Conservation (phyloP, 1,140 invertebrate species). For the Pteromalus puparum region DNA sequence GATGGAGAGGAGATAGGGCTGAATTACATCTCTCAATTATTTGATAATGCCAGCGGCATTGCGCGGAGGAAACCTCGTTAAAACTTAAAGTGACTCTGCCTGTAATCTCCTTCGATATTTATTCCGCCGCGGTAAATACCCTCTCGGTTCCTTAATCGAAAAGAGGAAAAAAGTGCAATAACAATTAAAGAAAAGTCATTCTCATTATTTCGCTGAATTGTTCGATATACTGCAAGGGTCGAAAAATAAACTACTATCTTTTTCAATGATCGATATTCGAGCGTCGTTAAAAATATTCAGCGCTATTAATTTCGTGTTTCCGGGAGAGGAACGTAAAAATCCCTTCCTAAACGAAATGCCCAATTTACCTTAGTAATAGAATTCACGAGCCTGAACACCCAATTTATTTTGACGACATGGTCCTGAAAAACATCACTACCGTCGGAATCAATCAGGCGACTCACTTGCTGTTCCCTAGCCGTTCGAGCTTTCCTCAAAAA, state of each 20-base stretch:
- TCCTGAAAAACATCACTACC: background rate
- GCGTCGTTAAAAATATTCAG: no score
- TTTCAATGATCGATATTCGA: no score
- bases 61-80: slow-evolving; percentile 69
- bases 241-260: background rate
- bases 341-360: no score
- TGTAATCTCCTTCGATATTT: slow-evolving; percentile 71
- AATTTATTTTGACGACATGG: slow-evolving; percentile 6
- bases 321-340: no score
- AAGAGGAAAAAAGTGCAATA: slow-evolving; percentile 32
- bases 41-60: slow-evolving; percentile 71
- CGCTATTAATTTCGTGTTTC: no score
- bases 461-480: background rate
- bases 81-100: slow-evolving; percentile 70
- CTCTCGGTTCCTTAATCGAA: slow-evolving; percentile 41
- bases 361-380: no score
- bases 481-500: slow-evolving; percentile 48
- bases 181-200: slow-evolving; percentile 48
- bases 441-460: slow-evolving; percentile 32
- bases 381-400: no score
- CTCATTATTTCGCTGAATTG: background rate
- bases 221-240: background rate
- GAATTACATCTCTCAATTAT: slow-evolving; percentile 73
- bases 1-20: slow-evolving; percentile 63
- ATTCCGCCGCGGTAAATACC: slow-evolving; percentile 64